Percentiles rank a stretch among this genome's conserved stretches.
These are phyloP conservation scores for Drosophila bocqueti DNA, from an alignment of 1,140 invertebrate species.

Conservation along the genomic window DNA sequence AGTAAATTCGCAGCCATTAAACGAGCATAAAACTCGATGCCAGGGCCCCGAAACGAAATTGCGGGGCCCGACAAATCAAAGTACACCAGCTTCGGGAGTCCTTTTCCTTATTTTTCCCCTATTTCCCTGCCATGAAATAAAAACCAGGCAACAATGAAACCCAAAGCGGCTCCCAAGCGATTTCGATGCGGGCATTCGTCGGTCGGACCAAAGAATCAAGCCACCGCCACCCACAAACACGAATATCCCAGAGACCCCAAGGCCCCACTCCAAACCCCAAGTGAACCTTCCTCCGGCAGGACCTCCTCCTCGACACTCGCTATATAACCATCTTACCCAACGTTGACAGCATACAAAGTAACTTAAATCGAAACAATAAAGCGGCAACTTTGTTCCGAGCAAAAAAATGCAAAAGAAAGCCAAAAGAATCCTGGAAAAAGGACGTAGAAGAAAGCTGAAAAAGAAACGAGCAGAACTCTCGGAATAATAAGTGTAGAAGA, in stretches of 20 bases:
- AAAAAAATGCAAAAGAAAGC: slow-evolving; percentile 69
- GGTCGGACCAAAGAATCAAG: slow-evolving; percentile 40
- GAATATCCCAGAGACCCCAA: neutral
- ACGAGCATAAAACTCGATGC: slow-evolving; percentile 78
- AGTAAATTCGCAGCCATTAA: slow-evolving; percentile 82
- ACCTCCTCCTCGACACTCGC: slow-evolving; percentile 28
- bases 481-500: slow-evolving; percentile 1
- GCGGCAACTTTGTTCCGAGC: slow-evolving; percentile 76
- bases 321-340: slow-evolving; percentile 62
- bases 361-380: slow-evolving; percentile 85
- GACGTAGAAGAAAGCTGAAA: slow-evolving; percentile 52
- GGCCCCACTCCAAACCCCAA: slow-evolving; percentile 1
- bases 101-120: neutral
- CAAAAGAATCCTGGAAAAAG: slow-evolving; percentile 43
- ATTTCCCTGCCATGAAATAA: slow-evolving; percentile 67
- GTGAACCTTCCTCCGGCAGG: slow-evolving; percentile 7
- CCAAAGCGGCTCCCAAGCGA: slow-evolving; percentile 80
- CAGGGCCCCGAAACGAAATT: slow-evolving; percentile 42
- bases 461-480: slow-evolving; percentile 31
- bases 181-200: slow-evolving; percentile 69
- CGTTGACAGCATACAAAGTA: slow-evolving; percentile 84
- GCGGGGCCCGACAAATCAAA: slow-evolving; percentile 75
- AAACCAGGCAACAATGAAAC: slow-evolving; percentile 80
- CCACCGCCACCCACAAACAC: slow-evolving; percentile 13
- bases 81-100: slow-evolving; percentile 69